Evolutionary conservation across 1,140 invertebrate species (phyloP), one percentile per base, ranked within the genome.

Genomic region (Zaprionus camerounensis): DNA sequence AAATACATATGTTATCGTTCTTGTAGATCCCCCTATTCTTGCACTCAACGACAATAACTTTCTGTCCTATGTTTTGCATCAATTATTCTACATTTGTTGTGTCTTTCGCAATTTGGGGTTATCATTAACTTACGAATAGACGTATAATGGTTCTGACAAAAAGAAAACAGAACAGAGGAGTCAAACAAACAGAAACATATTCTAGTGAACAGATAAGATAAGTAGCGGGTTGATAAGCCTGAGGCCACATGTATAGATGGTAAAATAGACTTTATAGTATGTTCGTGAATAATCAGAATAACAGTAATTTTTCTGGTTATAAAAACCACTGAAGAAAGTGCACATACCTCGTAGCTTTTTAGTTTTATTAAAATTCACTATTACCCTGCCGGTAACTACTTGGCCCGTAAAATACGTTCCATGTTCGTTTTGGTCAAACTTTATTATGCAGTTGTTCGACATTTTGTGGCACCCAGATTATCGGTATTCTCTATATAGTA

Each of bases 321-420:
- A 41, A 24, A 55, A 55, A 24, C 5, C 11, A 1, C 3, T 34
- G 13, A 12, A 44, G 44, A 41, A 24, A 34, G 31, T 64, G 12
- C 17, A 76, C 81, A 36, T 92, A 93, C 93, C 93, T 84, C 87
- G 73, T 5, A 93, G 87, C 92, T 94, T 94, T 79, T 94, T 94
- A 6, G 93, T 76, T 46, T 93, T 93, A 71, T 93, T 93, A 6
- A 93, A 78, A 53, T 88, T 91, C 22, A 94, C 70, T n/a, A 93
- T 78, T 26, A 94, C 92, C 78, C 92, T 92, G 34, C 94, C 94
- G 66, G 92, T 92, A 11, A 94, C 91, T 34, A 91, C 93, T 81
- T 94, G 93, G 13, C 94, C 94, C 24, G 93, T 93, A 88, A 93
- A 94, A 80, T 94, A 95, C 5, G 93, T 93, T 38, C 85, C 91